Conservation (phyloP, 2,888 invertebrate genomes). For the Drosophila formosana region DNA sequence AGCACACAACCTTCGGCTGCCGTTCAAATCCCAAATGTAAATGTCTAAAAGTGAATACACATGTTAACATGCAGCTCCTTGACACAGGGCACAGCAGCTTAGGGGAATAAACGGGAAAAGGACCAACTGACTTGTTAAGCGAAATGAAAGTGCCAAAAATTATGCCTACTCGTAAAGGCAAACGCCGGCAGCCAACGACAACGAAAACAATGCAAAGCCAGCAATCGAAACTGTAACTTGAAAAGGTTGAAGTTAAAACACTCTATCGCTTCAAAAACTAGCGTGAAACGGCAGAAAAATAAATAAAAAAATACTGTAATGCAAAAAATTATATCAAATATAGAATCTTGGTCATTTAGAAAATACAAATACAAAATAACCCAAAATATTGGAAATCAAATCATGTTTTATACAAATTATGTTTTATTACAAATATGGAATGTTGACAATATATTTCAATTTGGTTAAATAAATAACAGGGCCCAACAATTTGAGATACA, state of each 20-base stretch:
- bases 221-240: neutral
- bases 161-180: slow-evolving; percentile 45
- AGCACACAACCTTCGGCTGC: slow-evolving; percentile 12
- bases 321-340: no score
- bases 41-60: slow-evolving; percentile 49
- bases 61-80: slow-evolving; percentile 36
- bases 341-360: no score
- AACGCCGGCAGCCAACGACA: slow-evolving; percentile 21
- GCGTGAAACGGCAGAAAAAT: no score
- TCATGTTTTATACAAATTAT: no score
- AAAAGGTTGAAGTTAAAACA: neutral
- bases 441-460: neutral
- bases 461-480: neutral
- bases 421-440: no score
- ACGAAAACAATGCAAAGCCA: slow-evolving; percentile 46
- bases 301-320: no score
- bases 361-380: no score
- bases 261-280: slow-evolving; percentile 1
- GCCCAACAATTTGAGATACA: neutral
- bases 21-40: slow-evolving; percentile 39
- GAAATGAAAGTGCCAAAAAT: slow-evolving; percentile 72
- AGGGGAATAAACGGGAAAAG: neutral
- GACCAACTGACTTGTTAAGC: slow-evolving; percentile 28
- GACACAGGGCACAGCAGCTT: neutral
- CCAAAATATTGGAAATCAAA: no score